Evolutionary conservation across 2,888 invertebrate species (phyloP).

Genomic region (Harpalus rufipes): DNA sequence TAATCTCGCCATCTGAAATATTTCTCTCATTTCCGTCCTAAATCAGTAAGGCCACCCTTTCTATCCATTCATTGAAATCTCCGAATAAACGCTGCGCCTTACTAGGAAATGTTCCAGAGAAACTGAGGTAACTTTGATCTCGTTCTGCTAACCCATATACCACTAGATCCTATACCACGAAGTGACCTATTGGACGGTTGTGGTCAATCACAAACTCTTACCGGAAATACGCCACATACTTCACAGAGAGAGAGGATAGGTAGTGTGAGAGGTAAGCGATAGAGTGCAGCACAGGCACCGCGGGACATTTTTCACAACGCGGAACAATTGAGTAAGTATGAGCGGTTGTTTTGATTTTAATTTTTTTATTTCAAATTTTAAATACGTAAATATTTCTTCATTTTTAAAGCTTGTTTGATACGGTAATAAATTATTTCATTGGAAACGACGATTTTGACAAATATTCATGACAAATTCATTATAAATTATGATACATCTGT

Average conservation of each 20-base stretch:
- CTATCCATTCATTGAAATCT: slow-evolving; percentile 46
- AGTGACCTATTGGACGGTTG: slow-evolving; percentile 49
- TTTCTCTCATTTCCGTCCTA: slow-evolving; percentile 24
- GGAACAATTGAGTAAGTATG: too few relatives aligned
- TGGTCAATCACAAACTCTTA: slow-evolving; percentile 28
- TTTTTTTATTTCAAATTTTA: too few relatives aligned
- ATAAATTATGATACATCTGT: too few relatives aligned
- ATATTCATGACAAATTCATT: too few relatives aligned
- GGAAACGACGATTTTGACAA: too few relatives aligned
- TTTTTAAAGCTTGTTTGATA: too few relatives aligned
- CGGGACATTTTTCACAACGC: neutral
- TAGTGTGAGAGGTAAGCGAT: neutral
- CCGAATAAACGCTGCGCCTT: neutral
- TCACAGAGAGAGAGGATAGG: neutral
- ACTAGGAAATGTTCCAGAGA: neutral
- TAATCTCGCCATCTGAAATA: neutral
- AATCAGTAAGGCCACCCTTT: slow-evolving; percentile 34
- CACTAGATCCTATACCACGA: slow-evolving; percentile 2
- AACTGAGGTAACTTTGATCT: neutral
- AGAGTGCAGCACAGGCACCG: slow-evolving; percentile 21
- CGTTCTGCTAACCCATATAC: slow-evolving; percentile 30
- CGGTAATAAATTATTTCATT: too few relatives aligned
- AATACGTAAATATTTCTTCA: too few relatives aligned
- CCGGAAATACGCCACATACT: slow-evolving; percentile 48
- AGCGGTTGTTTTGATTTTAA: too few relatives aligned